Evolutionary conservation across 64 coral and sea anemone species (phyloP).

Genomic region (Montipora cactus): DNA sequence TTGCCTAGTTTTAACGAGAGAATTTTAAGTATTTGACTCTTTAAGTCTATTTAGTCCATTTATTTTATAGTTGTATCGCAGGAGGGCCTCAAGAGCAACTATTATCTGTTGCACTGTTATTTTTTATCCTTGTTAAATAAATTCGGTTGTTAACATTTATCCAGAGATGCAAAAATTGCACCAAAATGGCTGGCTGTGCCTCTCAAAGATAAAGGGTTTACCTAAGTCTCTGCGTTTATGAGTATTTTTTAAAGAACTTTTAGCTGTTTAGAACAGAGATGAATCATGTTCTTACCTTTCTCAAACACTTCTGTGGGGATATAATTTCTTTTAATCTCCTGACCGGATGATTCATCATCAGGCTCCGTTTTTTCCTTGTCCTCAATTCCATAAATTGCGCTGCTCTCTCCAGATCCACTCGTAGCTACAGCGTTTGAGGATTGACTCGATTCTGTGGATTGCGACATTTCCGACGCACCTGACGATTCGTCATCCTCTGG

Average conservation of each 20-base stretch:
- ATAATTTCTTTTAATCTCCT: constrained; percentile 47
- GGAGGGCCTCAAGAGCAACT: no score
- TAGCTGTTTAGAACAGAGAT: no score
- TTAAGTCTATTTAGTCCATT: no score
- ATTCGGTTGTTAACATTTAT: no score
- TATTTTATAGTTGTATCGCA: no score
- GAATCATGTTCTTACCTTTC: not conserved
- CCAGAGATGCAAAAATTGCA: no score
- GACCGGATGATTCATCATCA: not conserved
- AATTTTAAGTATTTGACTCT: not conserved
- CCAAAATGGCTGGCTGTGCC: no score
- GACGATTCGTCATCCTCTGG: constrained; percentile 22
- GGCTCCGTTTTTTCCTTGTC: constrained; percentile 9
- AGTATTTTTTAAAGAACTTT: no score
- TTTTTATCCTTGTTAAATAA: no score
- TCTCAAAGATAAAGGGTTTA: no score
- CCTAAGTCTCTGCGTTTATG: no score
- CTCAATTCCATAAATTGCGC: not conserved
- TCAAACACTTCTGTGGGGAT: constrained; percentile 79
- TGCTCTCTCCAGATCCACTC: constrained; percentile 14
- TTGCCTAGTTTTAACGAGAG: not conserved
- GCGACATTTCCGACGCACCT: not conserved
- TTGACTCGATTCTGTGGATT: not conserved
- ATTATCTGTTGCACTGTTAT: no score
- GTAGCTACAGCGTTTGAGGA: not conserved